Percentiles rank a stretch among this genome's conserved stretches.
phyloP scores from a whole-genome alignment of 1,140 invertebrate species.

The Calosoma granatense region DNA sequence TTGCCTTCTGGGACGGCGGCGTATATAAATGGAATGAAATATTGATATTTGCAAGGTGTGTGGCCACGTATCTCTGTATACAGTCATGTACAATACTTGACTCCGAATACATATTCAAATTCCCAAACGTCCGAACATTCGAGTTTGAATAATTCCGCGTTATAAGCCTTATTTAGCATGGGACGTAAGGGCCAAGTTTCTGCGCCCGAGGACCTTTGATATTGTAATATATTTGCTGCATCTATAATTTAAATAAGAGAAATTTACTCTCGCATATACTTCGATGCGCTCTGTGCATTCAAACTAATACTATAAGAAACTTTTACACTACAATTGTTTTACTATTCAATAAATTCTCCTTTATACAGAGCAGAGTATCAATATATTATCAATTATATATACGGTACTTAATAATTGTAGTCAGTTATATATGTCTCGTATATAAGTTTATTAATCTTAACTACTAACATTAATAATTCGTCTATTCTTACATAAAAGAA shows the following conservation, averaged over 20 bases:
- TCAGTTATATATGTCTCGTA: no score
- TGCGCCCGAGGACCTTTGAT: not conserved
- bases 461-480: no score
- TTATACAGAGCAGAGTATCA: no score
- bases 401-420: no score
- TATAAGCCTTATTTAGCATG: not conserved
- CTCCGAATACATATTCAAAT: constrained; percentile 8
- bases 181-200: constrained; percentile 3
- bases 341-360: no score
- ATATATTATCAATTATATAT: no score
- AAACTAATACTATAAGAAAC: not conserved
- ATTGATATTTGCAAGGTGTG: not conserved
- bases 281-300: not conserved
- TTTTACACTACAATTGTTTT: no score
- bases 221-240: constrained; percentile 8
- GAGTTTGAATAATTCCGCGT: constrained; percentile 3
- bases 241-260: constrained; percentile 9
- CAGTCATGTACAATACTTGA: not conserved
- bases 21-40: constrained; percentile 1
- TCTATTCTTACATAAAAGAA: no score
- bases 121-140: constrained; percentile 4
- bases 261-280: not conserved
- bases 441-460: no score
- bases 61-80: not conserved
- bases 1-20: constrained; percentile 2